Conservation (phyloP, 2,888 invertebrate genomes). For the Erebia palarica region DNA sequence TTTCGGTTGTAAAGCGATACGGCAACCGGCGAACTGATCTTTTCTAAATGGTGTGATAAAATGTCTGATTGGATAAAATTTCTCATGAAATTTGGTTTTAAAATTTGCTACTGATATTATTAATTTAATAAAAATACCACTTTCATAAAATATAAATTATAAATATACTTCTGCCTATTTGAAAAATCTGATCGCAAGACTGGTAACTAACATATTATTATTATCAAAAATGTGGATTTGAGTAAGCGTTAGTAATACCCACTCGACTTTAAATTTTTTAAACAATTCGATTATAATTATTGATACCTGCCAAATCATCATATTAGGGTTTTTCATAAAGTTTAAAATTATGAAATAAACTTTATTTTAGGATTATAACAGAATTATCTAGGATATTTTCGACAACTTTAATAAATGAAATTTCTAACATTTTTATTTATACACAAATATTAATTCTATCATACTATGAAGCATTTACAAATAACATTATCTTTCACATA, state of each 20-base stretch:
- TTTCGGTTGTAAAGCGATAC: neutral
- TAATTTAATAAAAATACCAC: neutral
- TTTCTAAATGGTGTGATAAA: conserved; percentile 3
- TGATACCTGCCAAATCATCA: conserved; percentile 6
- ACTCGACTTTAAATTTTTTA: neutral
- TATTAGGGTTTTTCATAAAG: neutral
- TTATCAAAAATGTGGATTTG: neutral
- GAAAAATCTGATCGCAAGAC: conserved; percentile 1
- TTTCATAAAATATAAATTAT: neutral
- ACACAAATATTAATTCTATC: conserved; percentile 10
- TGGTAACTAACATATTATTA: neutral
- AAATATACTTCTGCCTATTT: neutral
- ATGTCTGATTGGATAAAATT: neutral
- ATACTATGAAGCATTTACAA: conserved; percentile 20
- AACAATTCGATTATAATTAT: neutral
- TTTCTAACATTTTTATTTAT: conserved; percentile 6
- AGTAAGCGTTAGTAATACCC: neutral
- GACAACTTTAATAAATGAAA: conserved; percentile 9
- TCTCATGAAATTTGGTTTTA: neutral
- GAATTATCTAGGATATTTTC: neutral
- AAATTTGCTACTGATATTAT: neutral
- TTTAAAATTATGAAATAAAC: neutral
- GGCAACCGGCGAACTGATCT: conserved; percentile 1
- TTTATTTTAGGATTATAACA: neutral
- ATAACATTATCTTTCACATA: conserved; percentile 2